Evolutionary conservation across 1,140 invertebrate species (phyloP).

Genomic region (Neuroterus valhalla): DNA sequence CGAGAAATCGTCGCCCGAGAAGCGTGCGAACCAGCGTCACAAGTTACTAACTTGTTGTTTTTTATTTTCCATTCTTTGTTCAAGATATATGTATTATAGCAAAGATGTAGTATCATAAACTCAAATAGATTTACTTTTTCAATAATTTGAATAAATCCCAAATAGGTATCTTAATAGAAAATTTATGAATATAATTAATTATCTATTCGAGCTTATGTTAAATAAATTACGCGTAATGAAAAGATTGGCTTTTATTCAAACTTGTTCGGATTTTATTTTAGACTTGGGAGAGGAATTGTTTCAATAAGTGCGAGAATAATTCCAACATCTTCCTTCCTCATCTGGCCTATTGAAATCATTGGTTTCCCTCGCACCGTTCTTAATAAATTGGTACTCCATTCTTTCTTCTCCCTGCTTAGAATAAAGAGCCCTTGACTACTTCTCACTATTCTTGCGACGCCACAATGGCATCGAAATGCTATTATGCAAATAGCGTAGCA

Average conservation of each 20-base stretch:
- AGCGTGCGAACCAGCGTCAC: neutral
- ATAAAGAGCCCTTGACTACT: neutral
- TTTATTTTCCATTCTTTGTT: no score
- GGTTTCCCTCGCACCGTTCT: conserved; percentile 16
- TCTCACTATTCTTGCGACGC: conserved; percentile 13
- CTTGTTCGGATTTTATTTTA: conserved; percentile 6
- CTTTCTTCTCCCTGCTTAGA: conserved; percentile 11
- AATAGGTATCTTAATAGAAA: no score
- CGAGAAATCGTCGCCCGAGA: neutral
- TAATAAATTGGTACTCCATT: conserved; percentile 24
- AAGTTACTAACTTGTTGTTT: neutral
- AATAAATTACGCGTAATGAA: neutral
- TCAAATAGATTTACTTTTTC: no score
- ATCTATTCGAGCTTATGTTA: neutral
- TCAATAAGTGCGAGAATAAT: conserved; percentile 24
- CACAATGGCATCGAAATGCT: conserved; percentile 9
- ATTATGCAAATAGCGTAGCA: conserved; percentile 19
- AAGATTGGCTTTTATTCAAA: neutral
- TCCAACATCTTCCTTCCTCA: neutral
- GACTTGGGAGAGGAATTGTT: neutral
- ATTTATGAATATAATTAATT: no score
- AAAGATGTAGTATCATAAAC: no score
- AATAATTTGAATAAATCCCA: no score
- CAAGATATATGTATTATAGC: no score
- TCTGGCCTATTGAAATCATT: conserved; percentile 19